phyloP scores from a whole-genome alignment of 2,797 vertebrate species.

The Lemur catta region DNA sequence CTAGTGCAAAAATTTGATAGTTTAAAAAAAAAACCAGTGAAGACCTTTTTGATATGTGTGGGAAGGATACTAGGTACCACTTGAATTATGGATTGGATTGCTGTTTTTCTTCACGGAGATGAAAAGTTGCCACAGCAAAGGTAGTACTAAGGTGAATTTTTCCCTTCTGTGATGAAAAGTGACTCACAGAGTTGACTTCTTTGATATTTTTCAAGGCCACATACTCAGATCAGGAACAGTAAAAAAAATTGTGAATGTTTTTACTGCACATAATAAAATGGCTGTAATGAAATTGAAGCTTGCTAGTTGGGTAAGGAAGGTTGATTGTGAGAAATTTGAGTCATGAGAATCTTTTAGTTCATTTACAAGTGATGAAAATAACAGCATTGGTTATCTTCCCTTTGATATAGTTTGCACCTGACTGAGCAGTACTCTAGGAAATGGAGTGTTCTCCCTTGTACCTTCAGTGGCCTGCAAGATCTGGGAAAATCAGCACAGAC shows the following conservation, averaged over 20 bases:
- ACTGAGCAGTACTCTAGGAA: not conserved
- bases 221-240: not conserved
- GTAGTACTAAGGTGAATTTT: not conserved
- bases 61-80: not conserved
- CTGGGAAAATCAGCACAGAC: not conserved
- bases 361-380: slow-evolving; percentile 24
- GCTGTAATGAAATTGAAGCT: not conserved
- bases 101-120: slow-evolving; percentile 22
- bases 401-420: slow-evolving; percentile 25
- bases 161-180: not conserved
- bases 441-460: not conserved
- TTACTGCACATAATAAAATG: slow-evolving; percentile 10
- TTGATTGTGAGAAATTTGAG: not conserved
- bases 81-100: not conserved
- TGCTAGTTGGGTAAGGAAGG: not conserved
- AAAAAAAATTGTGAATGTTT: slow-evolving; percentile 33
- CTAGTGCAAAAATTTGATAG: not conserved
- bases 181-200: not conserved
- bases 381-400: not conserved
- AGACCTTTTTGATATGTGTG: not conserved
- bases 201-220: slow-evolving; percentile 29
- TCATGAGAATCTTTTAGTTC: slow-evolving; percentile 12
- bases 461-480: not conserved
- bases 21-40: not conserved
- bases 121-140: not conserved